These are phyloP conservation scores for Rhabdomys pumilio DNA, from an alignment of 2,797 vertebrate species.

Conservation along the genomic window DNA sequence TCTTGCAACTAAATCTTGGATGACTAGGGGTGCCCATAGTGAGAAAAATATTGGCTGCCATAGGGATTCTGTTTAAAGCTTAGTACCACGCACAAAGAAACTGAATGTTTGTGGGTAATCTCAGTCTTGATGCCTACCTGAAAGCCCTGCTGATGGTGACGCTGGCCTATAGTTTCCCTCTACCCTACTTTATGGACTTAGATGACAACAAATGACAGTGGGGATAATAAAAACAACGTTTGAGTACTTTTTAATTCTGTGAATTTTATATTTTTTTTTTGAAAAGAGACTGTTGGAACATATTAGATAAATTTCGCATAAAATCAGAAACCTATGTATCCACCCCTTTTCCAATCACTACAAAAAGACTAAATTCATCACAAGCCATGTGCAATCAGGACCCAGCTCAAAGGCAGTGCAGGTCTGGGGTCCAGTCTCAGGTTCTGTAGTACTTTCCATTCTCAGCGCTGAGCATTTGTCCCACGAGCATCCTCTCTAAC, in stretches of 20 bases:
- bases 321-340: conserved; percentile 30
- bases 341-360: background rate
- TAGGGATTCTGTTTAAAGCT: background rate
- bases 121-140: background rate
- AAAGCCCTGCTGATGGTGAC: background rate
- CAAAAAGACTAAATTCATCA: background rate
- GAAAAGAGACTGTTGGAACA: conserved; percentile 69
- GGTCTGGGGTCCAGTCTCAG: background rate
- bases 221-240: background rate
- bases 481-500: conserved; percentile 95
- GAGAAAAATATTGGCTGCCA: background rate
- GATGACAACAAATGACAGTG: background rate
- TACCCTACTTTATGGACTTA: background rate
- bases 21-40: background rate
- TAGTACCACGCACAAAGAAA: background rate
- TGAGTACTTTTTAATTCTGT: background rate
- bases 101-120: background rate
- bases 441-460: background rate
- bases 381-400: background rate
- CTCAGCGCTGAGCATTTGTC: conserved; percentile 90
- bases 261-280: background rate
- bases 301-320: conserved; percentile 31
- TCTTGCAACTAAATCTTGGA: background rate
- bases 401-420: background rate
- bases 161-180: background rate